phyloP scores from a whole-genome alignment of 1,140 invertebrate species.

The Pantala flavescens region DNA sequence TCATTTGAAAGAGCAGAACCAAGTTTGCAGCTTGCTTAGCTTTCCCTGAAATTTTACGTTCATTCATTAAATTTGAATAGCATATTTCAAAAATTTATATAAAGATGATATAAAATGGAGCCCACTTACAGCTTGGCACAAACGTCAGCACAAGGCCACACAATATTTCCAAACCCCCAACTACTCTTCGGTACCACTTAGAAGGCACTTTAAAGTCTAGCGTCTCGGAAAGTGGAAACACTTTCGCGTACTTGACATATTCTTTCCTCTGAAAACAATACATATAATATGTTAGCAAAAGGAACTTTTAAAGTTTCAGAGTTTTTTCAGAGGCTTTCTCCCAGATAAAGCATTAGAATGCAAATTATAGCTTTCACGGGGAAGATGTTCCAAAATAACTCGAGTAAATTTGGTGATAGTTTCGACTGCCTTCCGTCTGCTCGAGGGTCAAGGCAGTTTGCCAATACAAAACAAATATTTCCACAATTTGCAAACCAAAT shows the following conservation, averaged over 20 bases:
- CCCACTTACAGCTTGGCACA: conserved; percentile 72
- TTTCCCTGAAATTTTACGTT: conserved; percentile 53
- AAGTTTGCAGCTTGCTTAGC: conserved; percentile 81
- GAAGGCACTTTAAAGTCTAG: conserved; percentile 81
- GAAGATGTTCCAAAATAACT: conserved; percentile 18
- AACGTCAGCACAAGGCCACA: conserved; percentile 79
- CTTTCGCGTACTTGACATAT: conserved; percentile 93
- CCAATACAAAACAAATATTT: conserved; percentile 16
- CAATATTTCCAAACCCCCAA: conserved; percentile 80
- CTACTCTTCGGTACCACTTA: conserved; percentile 81
- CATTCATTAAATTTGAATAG: not conserved
- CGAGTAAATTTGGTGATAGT: conserved; percentile 15
- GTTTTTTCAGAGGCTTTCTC: not conserved
- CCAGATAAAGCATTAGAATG: not conserved
- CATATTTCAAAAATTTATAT: not conserved
- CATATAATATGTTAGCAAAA: not conserved
- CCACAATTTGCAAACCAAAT: not conserved
- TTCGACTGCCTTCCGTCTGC: conserved; percentile 12
- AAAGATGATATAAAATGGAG: conserved; percentile 12
- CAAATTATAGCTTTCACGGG: not conserved
- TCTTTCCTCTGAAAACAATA: conserved; percentile 74
- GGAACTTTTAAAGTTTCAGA: not conserved
- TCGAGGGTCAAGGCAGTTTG: conserved; percentile 20
- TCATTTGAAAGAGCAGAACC: conserved; percentile 67
- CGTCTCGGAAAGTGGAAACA: conserved; percentile 76